Evolutionary conservation across 2,113 vertebrate species (phyloP).

Genomic region (Erinaceus europaeus): DNA sequence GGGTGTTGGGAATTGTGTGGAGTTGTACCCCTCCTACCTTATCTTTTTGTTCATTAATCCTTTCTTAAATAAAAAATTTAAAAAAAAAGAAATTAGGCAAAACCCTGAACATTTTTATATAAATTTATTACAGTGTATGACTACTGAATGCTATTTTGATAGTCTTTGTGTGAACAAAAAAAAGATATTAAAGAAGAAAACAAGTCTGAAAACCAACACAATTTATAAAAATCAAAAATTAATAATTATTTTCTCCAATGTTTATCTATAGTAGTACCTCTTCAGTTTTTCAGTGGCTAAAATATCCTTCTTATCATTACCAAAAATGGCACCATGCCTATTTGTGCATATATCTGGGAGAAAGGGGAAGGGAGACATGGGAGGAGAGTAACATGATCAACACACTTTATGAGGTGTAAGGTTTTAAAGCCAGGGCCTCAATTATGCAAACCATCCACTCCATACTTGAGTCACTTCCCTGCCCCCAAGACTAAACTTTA

Average conservation of each 20-base stretch:
- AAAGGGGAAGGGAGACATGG: no score
- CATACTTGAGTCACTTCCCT: no score
- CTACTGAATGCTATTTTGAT: constrained; percentile 64
- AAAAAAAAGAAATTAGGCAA: constrained; percentile 63
- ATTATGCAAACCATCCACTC: no score
- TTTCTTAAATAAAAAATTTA: constrained; percentile 56
- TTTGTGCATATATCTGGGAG: no score
- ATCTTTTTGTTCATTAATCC: no score
- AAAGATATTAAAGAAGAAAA: constrained; percentile 70
- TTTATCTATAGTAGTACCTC: constrained; percentile 16
- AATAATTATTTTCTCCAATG: constrained; percentile 22
- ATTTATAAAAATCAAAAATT: constrained; percentile 57
- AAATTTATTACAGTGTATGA: constrained; percentile 16
- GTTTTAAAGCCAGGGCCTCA: no score
- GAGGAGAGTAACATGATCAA: no score
- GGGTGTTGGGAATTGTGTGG: no score
- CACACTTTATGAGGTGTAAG: no score
- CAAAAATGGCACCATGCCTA: neutral
- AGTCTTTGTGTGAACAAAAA: constrained; percentile 64
- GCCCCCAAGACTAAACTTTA: no score
- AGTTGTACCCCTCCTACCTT: no score
- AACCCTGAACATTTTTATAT: constrained; percentile 60
- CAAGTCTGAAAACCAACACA: constrained; percentile 48
- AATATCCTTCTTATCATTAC: neutral
- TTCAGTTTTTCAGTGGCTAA: neutral